Conservation (phyloP, 2,888 invertebrate genomes). For the Andricus quercusramuli region DNA sequence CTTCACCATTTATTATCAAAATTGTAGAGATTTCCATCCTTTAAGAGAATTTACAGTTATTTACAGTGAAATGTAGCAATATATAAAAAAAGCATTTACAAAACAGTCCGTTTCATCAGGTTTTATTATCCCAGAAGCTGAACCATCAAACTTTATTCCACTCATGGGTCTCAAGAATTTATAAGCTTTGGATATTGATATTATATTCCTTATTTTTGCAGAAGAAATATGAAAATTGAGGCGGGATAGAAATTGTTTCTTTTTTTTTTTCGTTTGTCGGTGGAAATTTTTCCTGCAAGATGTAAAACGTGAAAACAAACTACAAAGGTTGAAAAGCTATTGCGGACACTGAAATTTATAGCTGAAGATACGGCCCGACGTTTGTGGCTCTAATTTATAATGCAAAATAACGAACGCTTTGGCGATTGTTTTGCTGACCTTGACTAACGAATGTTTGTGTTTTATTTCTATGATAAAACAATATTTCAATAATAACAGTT, state of each 20-base stretch:
- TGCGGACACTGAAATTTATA: constrained; percentile 24
- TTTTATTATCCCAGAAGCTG: too few relatives aligned
- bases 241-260: background rate
- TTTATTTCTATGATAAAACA: constrained; percentile 23
- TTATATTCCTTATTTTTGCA: background rate
- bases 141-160: too few relatives aligned
- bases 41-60: too few relatives aligned
- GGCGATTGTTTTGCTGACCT: constrained; percentile 3
- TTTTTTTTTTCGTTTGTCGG: too few relatives aligned
- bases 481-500: constrained; percentile 8
- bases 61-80: too few relatives aligned
- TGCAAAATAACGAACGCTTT: constrained; percentile 22
- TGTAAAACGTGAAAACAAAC: constrained; percentile 14
- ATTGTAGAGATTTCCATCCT: too few relatives aligned
- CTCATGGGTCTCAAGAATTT: too few relatives aligned
- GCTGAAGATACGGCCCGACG: background rate
- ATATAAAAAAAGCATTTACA: too few relatives aligned
- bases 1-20: too few relatives aligned
- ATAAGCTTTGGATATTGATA: too few relatives aligned
- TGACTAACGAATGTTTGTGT: background rate
- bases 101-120: too few relatives aligned
- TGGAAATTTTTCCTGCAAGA: background rate
- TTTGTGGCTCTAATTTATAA: constrained; percentile 29
- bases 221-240: background rate
- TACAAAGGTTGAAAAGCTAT: background rate